A percentile compares a stretch with the other conserved stretches of the same genome.
These are phyloP conservation scores for Hyalella azteca DNA, from an alignment of 2,888 invertebrate genomes.

Conservation along the genomic window DNA sequence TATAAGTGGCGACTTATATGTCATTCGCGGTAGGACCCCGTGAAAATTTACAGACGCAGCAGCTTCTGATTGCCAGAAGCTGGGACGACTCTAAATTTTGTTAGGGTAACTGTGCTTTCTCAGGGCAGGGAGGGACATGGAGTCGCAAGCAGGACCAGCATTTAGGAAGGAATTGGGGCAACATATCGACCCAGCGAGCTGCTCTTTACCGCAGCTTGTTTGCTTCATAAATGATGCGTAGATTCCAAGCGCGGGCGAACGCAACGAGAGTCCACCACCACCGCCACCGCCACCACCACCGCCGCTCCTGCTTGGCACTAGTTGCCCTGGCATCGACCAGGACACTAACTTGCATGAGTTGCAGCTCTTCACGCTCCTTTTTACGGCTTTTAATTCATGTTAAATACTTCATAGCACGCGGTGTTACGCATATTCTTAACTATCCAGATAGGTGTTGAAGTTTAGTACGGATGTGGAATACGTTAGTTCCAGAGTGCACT, in stretches of 20 bases:
- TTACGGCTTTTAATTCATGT: not conserved
- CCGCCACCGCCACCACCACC: no score
- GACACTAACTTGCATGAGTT: not conserved
- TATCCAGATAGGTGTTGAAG: not conserved
- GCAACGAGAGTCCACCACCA: slow-evolving; percentile 24
- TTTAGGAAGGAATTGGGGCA: slow-evolving; percentile 10
- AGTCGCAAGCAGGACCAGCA: no score
- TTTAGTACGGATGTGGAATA: not conserved
- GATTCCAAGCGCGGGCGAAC: slow-evolving; percentile 10
- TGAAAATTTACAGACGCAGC: no score
- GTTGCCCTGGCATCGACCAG: not conserved
- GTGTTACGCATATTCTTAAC: not conserved
- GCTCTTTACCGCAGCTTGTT: not conserved
- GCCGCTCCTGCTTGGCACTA: slow-evolving; percentile 2
- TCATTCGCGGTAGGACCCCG: no score
- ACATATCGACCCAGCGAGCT: not conserved
- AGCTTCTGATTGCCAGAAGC: no score
- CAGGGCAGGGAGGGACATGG: no score
- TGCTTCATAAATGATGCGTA: slow-evolving; percentile 15
- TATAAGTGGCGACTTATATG: no score
- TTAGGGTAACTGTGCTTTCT: no score
- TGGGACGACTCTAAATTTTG: no score
- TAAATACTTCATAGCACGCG: not conserved
- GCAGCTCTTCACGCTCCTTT: not conserved
- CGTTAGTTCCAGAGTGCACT: not conserved